phyloP scores from a whole-genome alignment of 1,140 invertebrate genomes.

The Colletes latitarsis region DNA sequence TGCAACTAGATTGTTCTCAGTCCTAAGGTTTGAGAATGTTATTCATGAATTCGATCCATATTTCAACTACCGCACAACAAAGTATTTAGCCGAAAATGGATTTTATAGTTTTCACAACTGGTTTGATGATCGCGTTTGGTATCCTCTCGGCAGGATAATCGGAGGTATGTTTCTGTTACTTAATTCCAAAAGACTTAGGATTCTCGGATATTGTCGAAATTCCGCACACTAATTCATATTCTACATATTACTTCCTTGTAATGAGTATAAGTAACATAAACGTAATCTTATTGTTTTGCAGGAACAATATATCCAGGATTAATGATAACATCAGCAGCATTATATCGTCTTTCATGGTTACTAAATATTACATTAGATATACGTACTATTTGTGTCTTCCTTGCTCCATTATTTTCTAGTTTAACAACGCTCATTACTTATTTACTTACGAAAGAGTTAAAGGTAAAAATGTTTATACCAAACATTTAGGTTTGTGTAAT shows the following conservation, averaged over 20 bases:
- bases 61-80: constrained; percentile 98
- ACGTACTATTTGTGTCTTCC: constrained; percentile 98
- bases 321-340: constrained; percentile 97
- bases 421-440: constrained; percentile 98
- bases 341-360: constrained; percentile 94
- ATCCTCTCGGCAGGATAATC: constrained; percentile 98
- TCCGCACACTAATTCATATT: neutral
- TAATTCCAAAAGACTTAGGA: too few species aligned
- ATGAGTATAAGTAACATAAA: constrained; percentile 14
- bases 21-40: constrained; percentile 98
- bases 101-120: constrained; percentile 99
- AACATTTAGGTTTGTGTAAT: neutral
- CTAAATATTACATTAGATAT: constrained; percentile 98
- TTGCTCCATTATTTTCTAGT: constrained; percentile 98
- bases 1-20: constrained; percentile 96
- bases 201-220: too few species aligned
- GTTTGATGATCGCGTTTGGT: constrained; percentile 99
- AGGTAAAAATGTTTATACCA: constrained; percentile 81
- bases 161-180: constrained; percentile 84
- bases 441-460: constrained; percentile 96
- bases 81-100: constrained; percentile 96
- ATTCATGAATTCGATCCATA: constrained; percentile 99
- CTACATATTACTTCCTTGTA: neutral
- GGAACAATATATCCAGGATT: constrained; percentile 97
- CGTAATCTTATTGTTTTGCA: constrained; percentile 51